phyloP scores from a whole-genome alignment of 2,113 vertebrate species.

The Labeo rohita region DNA sequence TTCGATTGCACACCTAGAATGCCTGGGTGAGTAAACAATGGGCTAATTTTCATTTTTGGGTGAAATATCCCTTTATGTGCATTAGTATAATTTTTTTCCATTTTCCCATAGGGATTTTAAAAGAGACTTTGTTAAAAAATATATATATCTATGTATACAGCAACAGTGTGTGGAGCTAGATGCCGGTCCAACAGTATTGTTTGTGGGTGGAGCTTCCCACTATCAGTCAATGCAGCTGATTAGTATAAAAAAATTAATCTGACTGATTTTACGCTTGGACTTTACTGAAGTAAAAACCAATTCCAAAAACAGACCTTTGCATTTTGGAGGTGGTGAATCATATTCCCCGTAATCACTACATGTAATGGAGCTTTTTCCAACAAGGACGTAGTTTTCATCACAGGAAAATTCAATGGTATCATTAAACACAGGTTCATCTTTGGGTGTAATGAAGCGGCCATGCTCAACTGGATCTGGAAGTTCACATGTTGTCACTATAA shows the following conservation, averaged over 20 bases:
- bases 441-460: conserved; percentile 9
- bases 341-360: conserved; percentile 60
- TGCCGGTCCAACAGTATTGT: not conserved
- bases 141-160: not conserved
- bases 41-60: no score
- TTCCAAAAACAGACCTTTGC: conserved; percentile 63
- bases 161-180: not conserved
- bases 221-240: not conserved
- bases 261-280: not conserved
- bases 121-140: no score
- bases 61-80: no score
- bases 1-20: no score
- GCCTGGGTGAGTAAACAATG: no score
- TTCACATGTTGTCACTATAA: conserved; percentile 61
- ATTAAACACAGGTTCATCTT: not conserved
- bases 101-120: no score
- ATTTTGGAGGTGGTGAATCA: conserved; percentile 57
- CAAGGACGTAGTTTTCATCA: conserved; percentile 52
- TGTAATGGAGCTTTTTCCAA: conserved; percentile 20
- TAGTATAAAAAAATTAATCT: not conserved
- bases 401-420: conserved; percentile 61
- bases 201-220: not conserved
- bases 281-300: not conserved
- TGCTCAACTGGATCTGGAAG: conserved; percentile 43
- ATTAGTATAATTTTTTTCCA: no score